Conservation (phyloP, 2,888 invertebrate genomes). For the Fragum sueziense region DNA sequence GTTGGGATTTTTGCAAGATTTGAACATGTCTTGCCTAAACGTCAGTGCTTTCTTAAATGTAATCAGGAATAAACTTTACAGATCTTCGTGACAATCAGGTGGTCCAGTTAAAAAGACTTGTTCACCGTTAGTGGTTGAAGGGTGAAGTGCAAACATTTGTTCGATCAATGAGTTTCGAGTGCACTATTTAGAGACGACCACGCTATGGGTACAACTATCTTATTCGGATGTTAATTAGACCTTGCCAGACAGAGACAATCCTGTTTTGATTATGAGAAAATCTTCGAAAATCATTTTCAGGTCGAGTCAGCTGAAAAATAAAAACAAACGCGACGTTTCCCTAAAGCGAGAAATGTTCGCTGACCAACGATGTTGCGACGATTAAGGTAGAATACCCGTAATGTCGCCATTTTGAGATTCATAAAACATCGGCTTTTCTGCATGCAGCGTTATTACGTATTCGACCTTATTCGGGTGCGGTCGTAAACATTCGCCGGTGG, state of each 20-base stretch:
- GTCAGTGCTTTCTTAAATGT: too few species aligned
- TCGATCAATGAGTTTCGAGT: conserved; percentile 11
- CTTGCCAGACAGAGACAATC: not conserved
- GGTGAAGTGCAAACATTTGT: conserved; percentile 8
- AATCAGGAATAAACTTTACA: not conserved
- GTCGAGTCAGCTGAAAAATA: not conserved
- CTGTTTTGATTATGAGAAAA: conserved; percentile 17
- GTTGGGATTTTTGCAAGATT: too few species aligned
- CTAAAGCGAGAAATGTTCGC: too few species aligned
- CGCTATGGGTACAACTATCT: conserved; percentile 2
- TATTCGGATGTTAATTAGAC: conserved; percentile 7
- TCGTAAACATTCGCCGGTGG: too few species aligned
- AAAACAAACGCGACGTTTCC: too few species aligned
- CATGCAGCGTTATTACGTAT: too few species aligned
- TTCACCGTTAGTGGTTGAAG: not conserved
- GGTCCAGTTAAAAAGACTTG: not conserved
- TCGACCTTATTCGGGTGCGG: too few species aligned
- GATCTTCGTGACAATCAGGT: not conserved
- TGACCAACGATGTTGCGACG: too few species aligned
- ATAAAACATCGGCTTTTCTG: too few species aligned
- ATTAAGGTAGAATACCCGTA: too few species aligned
- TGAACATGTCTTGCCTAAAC: too few species aligned
- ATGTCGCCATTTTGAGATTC: too few species aligned
- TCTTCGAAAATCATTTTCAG: conserved; percentile 8
- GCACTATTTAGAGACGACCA: not conserved